A percentile compares a stretch with the other conserved stretches of the same genome.
Evolutionary conservation across 2,113 vertebrate genomes (phyloP).

Genomic region (Brevimyrus niger): DNA sequence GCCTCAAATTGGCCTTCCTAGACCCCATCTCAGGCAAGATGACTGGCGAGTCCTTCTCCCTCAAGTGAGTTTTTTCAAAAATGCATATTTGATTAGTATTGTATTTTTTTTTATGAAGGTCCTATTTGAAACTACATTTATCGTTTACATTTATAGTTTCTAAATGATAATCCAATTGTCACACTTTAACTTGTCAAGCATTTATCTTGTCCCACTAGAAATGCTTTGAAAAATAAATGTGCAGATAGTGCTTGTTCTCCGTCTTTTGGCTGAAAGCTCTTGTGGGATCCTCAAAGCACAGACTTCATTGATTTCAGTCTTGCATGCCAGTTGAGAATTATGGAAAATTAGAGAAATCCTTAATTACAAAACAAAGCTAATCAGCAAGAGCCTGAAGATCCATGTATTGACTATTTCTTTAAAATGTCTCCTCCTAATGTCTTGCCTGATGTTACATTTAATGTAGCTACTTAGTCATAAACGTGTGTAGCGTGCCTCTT

Average conservation of each 20-base stretch:
- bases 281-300: neutral
- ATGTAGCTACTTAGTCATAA: neutral
- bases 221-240: neutral
- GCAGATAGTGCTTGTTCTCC: neutral
- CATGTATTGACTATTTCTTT: neutral
- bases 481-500: neutral
- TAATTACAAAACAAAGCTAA: neutral
- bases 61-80: conserved; percentile 71
- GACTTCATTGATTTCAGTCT: neutral
- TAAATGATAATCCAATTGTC: neutral
- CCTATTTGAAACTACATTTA: neutral
- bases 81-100: neutral
- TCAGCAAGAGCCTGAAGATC: neutral
- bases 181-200: neutral
- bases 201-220: neutral
- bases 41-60: conserved; percentile 93
- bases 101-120: neutral
- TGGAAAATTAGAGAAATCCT: neutral
- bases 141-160: neutral
- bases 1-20: conserved; percentile 92
- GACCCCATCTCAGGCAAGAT: conserved; percentile 93
- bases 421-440: neutral
- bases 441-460: neutral
- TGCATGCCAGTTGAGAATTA: neutral
- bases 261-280: neutral